A percentile compares a stretch with the other conserved stretches of the same genome.
Conservation (phyloP, 2,888 invertebrate species). For the Julus scandinavius region DNA sequence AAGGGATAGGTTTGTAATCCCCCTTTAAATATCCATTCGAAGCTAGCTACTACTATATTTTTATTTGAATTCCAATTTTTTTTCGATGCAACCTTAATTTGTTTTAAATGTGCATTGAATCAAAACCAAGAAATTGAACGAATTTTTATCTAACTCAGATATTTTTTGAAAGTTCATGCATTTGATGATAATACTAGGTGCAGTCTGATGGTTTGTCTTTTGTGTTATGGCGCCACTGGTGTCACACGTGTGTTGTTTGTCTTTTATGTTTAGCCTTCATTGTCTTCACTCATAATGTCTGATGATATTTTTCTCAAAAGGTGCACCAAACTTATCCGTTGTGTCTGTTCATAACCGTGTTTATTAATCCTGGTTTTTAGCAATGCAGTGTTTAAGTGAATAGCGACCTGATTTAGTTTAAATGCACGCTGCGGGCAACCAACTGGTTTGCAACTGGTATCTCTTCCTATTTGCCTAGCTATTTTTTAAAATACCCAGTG, state of each 20-base stretch:
- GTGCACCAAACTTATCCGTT: not conserved
- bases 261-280: not conserved
- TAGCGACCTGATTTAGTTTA: conserved; percentile 17
- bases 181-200: too few relatives aligned
- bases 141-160: too few relatives aligned
- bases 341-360: not conserved
- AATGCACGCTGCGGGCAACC: conserved; percentile 21
- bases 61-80: too few relatives aligned
- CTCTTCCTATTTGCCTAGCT: conserved; percentile 17
- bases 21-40: too few relatives aligned
- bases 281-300: not conserved
- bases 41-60: too few relatives aligned
- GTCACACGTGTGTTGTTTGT: not conserved
- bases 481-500: conserved; percentile 6
- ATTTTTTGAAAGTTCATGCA: too few relatives aligned
- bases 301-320: not conserved
- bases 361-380: not conserved
- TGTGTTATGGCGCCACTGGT: not conserved
- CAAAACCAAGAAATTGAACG: too few relatives aligned
- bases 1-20: too few relatives aligned
- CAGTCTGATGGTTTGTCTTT: too few relatives aligned
- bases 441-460: conserved; percentile 33
- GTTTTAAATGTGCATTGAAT: too few relatives aligned
- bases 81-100: too few relatives aligned
- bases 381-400: not conserved